Percentiles rank a stretch among this genome's conserved stretches.
Conservation (phyloP, 1,140 invertebrate species). For the Andricus grossulariae region DNA sequence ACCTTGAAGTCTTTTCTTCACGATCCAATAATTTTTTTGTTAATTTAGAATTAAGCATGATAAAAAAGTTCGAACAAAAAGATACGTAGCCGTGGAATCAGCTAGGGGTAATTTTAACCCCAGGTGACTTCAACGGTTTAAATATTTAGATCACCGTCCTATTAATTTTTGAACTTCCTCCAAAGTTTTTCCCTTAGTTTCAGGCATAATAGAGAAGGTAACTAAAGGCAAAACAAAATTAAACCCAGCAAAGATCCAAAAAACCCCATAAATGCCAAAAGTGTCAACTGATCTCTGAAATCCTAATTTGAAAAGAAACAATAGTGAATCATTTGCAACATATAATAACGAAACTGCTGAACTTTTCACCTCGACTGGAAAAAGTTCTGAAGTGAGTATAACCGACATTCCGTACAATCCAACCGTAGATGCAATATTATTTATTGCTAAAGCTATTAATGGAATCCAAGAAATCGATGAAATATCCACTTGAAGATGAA, state of each 20-base stretch:
- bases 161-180: not conserved
- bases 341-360: constrained; percentile 72
- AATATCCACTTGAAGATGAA: constrained; percentile 59
- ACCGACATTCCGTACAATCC: constrained; percentile 75
- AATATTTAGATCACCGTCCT: too few relatives aligned
- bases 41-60: too few relatives aligned
- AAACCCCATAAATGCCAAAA: constrained; percentile 80
- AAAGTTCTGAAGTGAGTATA: not conserved
- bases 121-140: too few relatives aligned
- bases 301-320: constrained; percentile 79
- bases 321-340: constrained; percentile 73
- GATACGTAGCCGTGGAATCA: too few relatives aligned
- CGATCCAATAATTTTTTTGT: too few relatives aligned
- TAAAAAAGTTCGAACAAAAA: too few relatives aligned
- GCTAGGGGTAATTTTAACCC: too few relatives aligned
- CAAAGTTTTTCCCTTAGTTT: constrained; percentile 7
- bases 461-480: constrained; percentile 66
- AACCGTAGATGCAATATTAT: constrained; percentile 62
- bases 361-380: not conserved
- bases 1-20: too few relatives aligned
- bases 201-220: constrained; percentile 6
- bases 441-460: constrained; percentile 60
- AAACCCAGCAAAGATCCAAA: constrained; percentile 82
- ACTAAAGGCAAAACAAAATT: constrained; percentile 78
- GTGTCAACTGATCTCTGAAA: constrained; percentile 76